Percentiles rank a stretch among this genome's conserved stretches.
These are phyloP conservation scores for Tachycineta bicolor DNA, from an alignment of 2,113 vertebrate species.

Conservation along the genomic window DNA sequence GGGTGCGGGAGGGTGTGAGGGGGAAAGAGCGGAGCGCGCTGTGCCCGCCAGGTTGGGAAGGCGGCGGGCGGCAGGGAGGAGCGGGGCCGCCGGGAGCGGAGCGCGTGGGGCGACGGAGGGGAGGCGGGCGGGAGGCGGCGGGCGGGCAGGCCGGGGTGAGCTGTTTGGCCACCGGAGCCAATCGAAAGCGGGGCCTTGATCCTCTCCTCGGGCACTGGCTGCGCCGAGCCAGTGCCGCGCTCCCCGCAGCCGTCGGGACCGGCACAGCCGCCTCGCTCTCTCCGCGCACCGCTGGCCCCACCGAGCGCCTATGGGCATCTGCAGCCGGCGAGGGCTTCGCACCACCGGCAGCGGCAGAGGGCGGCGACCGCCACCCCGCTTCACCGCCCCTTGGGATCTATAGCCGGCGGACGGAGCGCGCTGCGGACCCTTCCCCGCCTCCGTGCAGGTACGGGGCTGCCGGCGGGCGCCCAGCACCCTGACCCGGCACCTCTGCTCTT, in stretches of 20 bases:
- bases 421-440: neutral
- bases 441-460: constrained; percentile 63
- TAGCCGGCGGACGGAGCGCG: neutral
- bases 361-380: neutral
- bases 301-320: constrained; percentile 76
- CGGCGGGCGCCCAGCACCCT: neutral
- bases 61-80: constrained; percentile 6
- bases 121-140: neutral
- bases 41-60: constrained; percentile 17
- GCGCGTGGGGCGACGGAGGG: neutral
- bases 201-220: constrained; percentile 77
- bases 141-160: constrained; percentile 74
- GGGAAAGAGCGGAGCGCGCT: neutral
- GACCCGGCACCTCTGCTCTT: neutral
- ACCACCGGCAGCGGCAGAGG: neutral
- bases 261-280: constrained; percentile 17
- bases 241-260: constrained; percentile 5
- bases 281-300: neutral
- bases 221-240: constrained; percentile 74
- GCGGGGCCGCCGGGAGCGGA: neutral
- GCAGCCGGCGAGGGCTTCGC: constrained; percentile 31
- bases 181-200: constrained; percentile 76
- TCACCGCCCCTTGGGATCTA: neutral
- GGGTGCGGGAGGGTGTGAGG: neutral
- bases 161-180: constrained; percentile 80